A percentile compares a stretch with the other conserved stretches of the same genome.
phyloP scores from a whole-genome alignment of 2,797 vertebrate genomes.

The Intellagama lesueurii region DNA sequence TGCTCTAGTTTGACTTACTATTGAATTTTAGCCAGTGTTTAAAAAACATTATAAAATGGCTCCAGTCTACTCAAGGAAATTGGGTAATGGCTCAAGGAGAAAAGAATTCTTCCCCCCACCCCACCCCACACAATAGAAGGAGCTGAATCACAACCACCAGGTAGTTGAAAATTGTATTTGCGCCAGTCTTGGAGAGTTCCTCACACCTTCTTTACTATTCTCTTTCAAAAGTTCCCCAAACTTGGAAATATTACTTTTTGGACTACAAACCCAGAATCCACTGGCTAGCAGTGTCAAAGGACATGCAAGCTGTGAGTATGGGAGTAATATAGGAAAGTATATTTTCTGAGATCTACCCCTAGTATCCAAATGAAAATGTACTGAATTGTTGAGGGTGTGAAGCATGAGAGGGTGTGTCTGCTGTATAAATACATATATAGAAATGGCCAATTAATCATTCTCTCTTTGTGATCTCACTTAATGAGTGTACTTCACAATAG shows the following conservation, averaged over 20 bases:
- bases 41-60: not conserved
- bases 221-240: not conserved
- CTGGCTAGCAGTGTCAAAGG: no score
- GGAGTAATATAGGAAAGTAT: no score
- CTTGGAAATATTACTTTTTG: no score
- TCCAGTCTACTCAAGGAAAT: not conserved
- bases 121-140: not conserved
- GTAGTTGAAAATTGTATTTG: not conserved
- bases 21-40: not conserved
- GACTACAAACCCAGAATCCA: no score
- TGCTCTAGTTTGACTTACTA: no score
- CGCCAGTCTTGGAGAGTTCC: not conserved
- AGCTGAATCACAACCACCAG: no score
- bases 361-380: not conserved
- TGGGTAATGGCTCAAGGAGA: not conserved
- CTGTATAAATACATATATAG: not conserved
- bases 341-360: no score
- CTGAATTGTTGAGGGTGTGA: not conserved
- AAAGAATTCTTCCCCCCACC: no score
- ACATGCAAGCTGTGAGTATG: no score
- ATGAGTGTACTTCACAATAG: not conserved
- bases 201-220: not conserved
- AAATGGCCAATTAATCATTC: not conserved
- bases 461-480: not conserved
- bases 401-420: not conserved